Base-by-base conservation (phyloP, 2,797 vertebrate species). In the Podarcis siculus region DNA sequence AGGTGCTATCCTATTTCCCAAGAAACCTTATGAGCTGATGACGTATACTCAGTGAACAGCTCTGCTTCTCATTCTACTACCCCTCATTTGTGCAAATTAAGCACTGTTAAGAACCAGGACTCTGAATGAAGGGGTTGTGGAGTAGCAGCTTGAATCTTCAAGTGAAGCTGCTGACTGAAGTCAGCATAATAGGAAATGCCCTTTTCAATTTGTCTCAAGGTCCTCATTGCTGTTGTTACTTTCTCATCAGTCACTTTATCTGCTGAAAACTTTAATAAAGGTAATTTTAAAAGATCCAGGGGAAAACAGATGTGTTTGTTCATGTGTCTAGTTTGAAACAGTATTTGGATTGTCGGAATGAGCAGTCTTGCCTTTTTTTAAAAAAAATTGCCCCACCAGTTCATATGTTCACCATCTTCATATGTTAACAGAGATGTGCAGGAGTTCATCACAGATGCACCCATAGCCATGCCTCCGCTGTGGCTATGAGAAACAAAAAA, bases 1-100 rank as follows among this genome's bases (percentile, higher is more conserved):
- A 67, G 72, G 32, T 66, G 85, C 55, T 64, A 2, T 9, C 3
- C 42, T 90, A 42, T 12, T 73, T 15, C 1, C 42, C 80, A 88
- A 82, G 89, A 92, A 66, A n/a, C 83, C 1, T 25, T 75, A 0
- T 92, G 92, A 90, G 5, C 27, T 8, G 78, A 92, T 49, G 87
- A 6, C 7, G 2, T 67, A 94, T 49, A 64, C 30, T 23, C 4
- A 67, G 66, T 79, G 3, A 35, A 0, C 67, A 35, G 82, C 35
- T 2, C 75, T 80, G 90, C 88, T 42, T 69, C 19, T 87, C 21
- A 39, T 79, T 21, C 19, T 27, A 17, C 55, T 81, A 15, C 49
- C 78, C n/a, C 15, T 45, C 15, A 6, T 61, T 39, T 39, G 25
- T 3, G 25, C 55, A 45, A 67, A 15, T 27, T 4, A 64, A 37